Evolutionary conservation across 2,113 vertebrate genomes (phyloP), one percentile per base, ranked within the genome.

Genomic region (Aleadryas rufinucha): DNA sequence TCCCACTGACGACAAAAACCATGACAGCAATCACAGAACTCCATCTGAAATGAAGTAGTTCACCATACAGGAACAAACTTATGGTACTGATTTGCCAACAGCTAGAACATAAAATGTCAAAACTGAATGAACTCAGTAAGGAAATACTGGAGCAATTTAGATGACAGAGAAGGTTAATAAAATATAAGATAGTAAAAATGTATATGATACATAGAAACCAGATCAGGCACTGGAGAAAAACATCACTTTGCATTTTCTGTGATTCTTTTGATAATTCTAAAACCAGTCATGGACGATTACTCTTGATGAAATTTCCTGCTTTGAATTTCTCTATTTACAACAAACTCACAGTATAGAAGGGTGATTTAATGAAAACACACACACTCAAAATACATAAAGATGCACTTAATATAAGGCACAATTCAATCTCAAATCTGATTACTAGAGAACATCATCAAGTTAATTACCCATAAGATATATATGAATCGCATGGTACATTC

Each of bases 151-250:
- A 74, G 31, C 42, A 69, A 79, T 90, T 94, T 19, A 86, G 42
- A 93, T 56, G 59, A 90, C 44, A 88, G 19, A 91, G 26, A 22
- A 87, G 22, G 30, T 77, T 93, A 91, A 94, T 79, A 89, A 87
- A 85, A 72, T 12, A 15, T 49, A 76, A 82, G 66, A 85, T 33
- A 65, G 8, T 54, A 17, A 60, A 94, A 82, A 64, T 15, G 39
- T n/a, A n/a, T 33, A 80, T 19, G 31, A 88, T 63, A 57, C n/a
- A 50, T 0, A 72, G 57, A 69, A 87, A 82, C 41, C 17, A 76
- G 39, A 79, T 24, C 11, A 42, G 24, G 30, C 86, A 61, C 7
- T 37, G 28, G 30, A 59, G 41, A 19, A 80, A 84, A 94, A 37
- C 0, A 8, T 26, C 21, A 41, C 37, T 87, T 84, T 49, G 70